Conservation (phyloP, 1,140 invertebrate species). For the Prorops nasuta region DNA sequence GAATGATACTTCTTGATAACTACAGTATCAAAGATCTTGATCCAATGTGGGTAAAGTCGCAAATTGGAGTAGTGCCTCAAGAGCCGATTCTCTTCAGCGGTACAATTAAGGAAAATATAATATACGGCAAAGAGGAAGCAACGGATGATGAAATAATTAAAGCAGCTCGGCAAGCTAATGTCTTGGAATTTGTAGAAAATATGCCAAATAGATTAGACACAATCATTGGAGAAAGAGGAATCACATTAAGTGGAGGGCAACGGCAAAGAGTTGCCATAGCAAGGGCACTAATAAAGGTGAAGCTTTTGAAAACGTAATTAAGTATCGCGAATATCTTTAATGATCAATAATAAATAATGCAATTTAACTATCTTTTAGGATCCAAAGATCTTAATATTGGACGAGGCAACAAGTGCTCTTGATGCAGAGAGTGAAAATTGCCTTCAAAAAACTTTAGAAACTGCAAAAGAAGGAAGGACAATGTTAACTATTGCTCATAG, state of each 20-base stretch:
- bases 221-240: constrained; percentile 76
- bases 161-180: constrained; percentile 73
- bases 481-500: constrained; percentile 91
- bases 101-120: constrained; percentile 81
- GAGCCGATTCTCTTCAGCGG: constrained; percentile 83
- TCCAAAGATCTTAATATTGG: constrained; percentile 79
- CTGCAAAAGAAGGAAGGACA: constrained; percentile 79
- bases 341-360: constrained; percentile 37
- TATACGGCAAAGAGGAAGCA: constrained; percentile 65
- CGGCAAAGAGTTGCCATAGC: constrained; percentile 89
- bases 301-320: not conserved
- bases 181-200: constrained; percentile 73
- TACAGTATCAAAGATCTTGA: constrained; percentile 65
- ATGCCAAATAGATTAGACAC: constrained; percentile 78
- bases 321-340: not conserved
- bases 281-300: constrained; percentile 80
- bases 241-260: constrained; percentile 82
- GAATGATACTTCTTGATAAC: constrained; percentile 67
- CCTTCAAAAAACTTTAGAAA: constrained; percentile 84
- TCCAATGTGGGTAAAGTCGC: constrained; percentile 69
- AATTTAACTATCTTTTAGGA: constrained; percentile 60
- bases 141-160: constrained; percentile 60
- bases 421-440: constrained; percentile 87
- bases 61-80: constrained; percentile 80
- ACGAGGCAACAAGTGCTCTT: constrained; percentile 89